Evolutionary conservation across 1,140 invertebrate species (phyloP), one percentile per base, ranked within the genome.

Genomic region (Plectrocnemia conspersa): DNA sequence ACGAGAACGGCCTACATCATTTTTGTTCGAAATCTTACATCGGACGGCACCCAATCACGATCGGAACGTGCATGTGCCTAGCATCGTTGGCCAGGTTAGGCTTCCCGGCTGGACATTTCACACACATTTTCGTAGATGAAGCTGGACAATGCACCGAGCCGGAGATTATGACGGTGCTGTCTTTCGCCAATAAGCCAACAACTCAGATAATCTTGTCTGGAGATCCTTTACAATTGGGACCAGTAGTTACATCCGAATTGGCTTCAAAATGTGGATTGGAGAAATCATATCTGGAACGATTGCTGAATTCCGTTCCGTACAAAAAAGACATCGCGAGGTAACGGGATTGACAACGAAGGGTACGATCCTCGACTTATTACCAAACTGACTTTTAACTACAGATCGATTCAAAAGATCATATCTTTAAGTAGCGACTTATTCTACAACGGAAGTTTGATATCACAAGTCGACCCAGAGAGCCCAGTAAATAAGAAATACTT

Each of bases 191-290:
- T 21, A 75, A 75, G 55, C 60, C 74, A 9, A 65, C 70, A 56
- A 81, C 83, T 1, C 85, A 88, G 72, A 79, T 92, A 5, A 73
- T 96, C 54, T 71, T 97, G 3, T 88, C 91, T 56, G 94, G 94
- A 5, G 94, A 97, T 79, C 93, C 91, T 11, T 77, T 85, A 67
- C 94, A 98, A 70, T 76, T 97, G 23, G 93, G 92, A 0, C 89
- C 93, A 5, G 80, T 95, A 6, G 71, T 93, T 5, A 69, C 81
- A 49, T 90, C 86, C 25, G 74, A 72, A 36, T 72, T 81, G 48
- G 83, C 85, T 0, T 65, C 63, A 15, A 66, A 76, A 5, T 83
- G 77, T 64, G 89, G 88, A 15, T 73, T 91, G 21, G 70, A 78
- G 24, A 66, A 79, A 36, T 92, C 90, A 3, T 83, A 85, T 59